Evolutionary conservation across 2,797 vertebrate genomes (phyloP), one percentile per base, ranked within the genome.

Genomic region (Poliocrania exsul): DNA sequence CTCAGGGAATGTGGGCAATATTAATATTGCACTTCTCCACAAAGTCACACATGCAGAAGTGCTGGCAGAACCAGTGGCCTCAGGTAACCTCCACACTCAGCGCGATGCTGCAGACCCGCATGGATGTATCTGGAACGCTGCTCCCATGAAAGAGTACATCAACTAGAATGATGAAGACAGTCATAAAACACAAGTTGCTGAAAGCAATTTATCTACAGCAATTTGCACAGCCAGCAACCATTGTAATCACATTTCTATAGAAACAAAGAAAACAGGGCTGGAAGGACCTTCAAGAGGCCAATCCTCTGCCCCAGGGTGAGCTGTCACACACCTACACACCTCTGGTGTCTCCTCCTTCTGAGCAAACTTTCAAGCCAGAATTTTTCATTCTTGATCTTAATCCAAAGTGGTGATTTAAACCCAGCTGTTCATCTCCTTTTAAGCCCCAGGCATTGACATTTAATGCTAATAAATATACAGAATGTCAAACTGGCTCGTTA

Each of bases 1-100:
- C 33, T 51, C 13, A 40, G 56, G 57, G 51, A 90, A 66, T 0
- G 3, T 6, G 40, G 29, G 47, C 37, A 50, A 35, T 33, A 66
- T n/a, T 70, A 74, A 54, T 13, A 49, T 6, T 65, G 44, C 47
- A 80, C 51, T 29, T 86, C n/a, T 64, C 20, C 70, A 53, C 13
- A 5, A 51, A 78, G 33, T 42, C 7, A 0, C 24, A 38, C 5
- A 13, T 7, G 61, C 60, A 69, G 40, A 64, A 81, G 70, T 7
- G 47, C 66, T 79, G 80, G 57, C 7, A 49, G 44, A 61, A 35
- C 78, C 74, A 50, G 0, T 0, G 54, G 62, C 70, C 66, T 79
- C 0, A 0, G 60, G 62, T 64, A 42, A 80, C 77, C 77, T 56
- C 58, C 11, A 6, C 2, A 20, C 0, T 0, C 61, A 46, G 38